Evolutionary conservation across 1,140 invertebrate species (phyloP).

Genomic region (Pygmarrhopalites habei): DNA sequence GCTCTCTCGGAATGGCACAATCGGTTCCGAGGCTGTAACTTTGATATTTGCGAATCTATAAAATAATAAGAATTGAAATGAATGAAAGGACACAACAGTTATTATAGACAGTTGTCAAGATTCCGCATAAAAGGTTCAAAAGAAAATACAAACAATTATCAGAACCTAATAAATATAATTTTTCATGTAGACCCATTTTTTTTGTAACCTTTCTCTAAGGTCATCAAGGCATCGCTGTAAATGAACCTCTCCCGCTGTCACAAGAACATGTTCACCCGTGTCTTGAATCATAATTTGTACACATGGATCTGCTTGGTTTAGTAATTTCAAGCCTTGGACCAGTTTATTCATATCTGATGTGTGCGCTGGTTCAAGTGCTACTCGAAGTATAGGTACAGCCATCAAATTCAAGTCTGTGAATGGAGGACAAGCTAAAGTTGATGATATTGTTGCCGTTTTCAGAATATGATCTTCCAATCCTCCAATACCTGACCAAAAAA

Average conservation of each 20-base stretch:
- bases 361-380: conserved; percentile 85
- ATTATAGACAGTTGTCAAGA: too few species aligned
- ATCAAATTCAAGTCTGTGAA: conserved; percentile 77
- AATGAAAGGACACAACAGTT: too few species aligned
- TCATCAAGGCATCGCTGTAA: conserved; percentile 88
- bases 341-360: conserved; percentile 72
- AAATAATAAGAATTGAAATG: too few species aligned
- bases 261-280: conserved; percentile 91
- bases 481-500: conserved; percentile 60
- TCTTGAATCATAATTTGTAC: conserved; percentile 84
- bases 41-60: too few species aligned
- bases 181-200: conserved; percentile 8
- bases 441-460: conserved; percentile 86
- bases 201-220: conserved; percentile 58
- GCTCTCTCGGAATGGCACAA: conserved; percentile 93
- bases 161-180: too few species aligned
- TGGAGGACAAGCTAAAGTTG: conserved; percentile 72
- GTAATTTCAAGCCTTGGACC: conserved; percentile 66
- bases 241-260: too few species aligned
- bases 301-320: conserved; percentile 91
- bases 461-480: conserved; percentile 77
- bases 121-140: too few species aligned
- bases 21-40: too few species aligned
- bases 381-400: conserved; percentile 80
- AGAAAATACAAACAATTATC: too few species aligned